Evolutionary conservation across 2,113 vertebrate genomes (phyloP).

Genomic region (Solea solea): DNA sequence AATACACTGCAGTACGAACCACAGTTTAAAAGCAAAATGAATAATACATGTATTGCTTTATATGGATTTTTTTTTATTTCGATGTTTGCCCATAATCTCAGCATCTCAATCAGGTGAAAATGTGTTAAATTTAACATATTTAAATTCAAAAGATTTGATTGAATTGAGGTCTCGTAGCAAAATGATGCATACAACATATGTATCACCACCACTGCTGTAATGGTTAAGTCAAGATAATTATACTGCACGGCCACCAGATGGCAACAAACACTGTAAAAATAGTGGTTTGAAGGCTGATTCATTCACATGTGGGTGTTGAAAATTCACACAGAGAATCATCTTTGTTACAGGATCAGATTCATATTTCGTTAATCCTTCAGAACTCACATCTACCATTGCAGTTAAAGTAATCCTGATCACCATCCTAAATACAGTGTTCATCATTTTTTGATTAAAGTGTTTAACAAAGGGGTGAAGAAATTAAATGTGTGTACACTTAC

Average conservation of each 20-base stretch:
- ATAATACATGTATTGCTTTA: too few species aligned
- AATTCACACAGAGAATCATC: neutral
- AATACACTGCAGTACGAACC: neutral
- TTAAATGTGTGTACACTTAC: slow-evolving; percentile 79
- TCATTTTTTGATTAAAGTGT: neutral
- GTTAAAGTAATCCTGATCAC: neutral
- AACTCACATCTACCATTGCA: neutral
- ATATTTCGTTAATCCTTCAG: neutral
- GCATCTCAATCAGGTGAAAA: too few species aligned
- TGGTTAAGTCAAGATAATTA: neutral
- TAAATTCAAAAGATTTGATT: too few species aligned
- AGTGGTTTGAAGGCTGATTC: neutral
- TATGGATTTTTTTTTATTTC: too few species aligned
- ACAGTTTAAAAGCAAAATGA: too few species aligned
- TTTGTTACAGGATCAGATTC: neutral
- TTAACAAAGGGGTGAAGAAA: neutral
- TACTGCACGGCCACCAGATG: slow-evolving; percentile 51
- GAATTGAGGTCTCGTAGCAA: too few species aligned
- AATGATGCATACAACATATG: neutral
- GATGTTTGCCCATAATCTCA: too few species aligned
- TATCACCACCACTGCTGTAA: slow-evolving; percentile 61
- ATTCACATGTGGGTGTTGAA: neutral
- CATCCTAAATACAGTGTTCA: neutral
- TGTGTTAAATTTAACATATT: too few species aligned
- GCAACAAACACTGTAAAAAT: slow-evolving; percentile 45